Base-by-base conservation (phyloP, 2,113 vertebrate genomes). In the Mixornis gularis region DNA sequence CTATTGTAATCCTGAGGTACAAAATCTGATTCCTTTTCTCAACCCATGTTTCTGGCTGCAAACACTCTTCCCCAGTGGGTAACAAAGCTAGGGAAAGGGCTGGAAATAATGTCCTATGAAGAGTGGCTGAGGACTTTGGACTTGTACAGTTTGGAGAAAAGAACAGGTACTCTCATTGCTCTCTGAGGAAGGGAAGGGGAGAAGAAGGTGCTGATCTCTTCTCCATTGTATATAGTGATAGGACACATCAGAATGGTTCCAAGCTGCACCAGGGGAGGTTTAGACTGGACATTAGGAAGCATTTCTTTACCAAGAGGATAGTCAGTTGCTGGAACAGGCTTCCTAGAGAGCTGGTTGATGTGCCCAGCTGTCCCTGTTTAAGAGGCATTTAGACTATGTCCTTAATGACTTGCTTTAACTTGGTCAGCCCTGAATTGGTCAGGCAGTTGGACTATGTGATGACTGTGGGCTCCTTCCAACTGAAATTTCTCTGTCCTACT, bases 181-280 rank as follows among this genome's bases (percentile, higher is more conserved):
- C 40, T 40, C 12, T 48, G 17, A 89, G 59, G 40, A 71, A n/a
- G 30, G 3, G 34, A 85, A 41, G 20, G 11, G 53, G 24, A 64
- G 7, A 77, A 26, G 24, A 38, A 70, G n/a, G n/a, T 49, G 60
- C 21, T 63, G 41, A 70, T 2, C 14, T 40, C 21, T 17, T 43
- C 19, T 69, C 17, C 2, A 0, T 40, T 13, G 11, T 12, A 34
- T 53, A 22, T 25, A 40, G 21, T 11, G 11, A 73, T 0, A 77
- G 24, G 36, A 72, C 1, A 2, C 1, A 1, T 41, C 30, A 46
- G 18, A 80, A 52, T 19, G n/a, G 36, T 60, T 73, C 59, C 71
- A 36, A 89, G 46, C 17, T 40, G 41, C 2, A 3, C 8, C 26
- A 68, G 24, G 6, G 9, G 9, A 79, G 24, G 36, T 56, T 72